phyloP scores from a whole-genome alignment of 2,797 vertebrate genomes.

The Lophotriccus pileatus region DNA sequence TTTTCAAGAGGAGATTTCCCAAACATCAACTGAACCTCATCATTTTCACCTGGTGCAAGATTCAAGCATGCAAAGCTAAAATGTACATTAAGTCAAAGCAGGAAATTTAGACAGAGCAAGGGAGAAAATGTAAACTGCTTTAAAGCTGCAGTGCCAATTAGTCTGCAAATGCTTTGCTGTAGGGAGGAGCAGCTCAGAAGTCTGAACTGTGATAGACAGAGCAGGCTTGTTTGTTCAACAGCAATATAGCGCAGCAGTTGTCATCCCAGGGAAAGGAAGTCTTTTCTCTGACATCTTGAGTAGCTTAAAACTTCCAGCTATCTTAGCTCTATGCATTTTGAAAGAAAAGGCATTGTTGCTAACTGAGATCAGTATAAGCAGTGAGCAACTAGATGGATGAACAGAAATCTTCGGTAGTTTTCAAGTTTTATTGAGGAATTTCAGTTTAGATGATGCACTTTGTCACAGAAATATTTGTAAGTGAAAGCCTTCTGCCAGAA shows the following conservation, averaged over 20 bases:
- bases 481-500: not conserved
- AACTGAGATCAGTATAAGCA: not conserved
- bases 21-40: rapidly evolving
- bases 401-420: not conserved
- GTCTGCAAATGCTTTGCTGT: not conserved
- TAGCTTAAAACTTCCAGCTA: not conserved
- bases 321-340: not conserved
- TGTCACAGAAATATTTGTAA: not conserved
- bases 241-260: not conserved
- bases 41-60: not conserved
- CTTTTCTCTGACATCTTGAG: not conserved
- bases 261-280: not conserved
- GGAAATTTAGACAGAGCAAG: not conserved
- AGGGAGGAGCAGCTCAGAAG: not conserved
- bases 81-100: rapidly evolving
- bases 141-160: not conserved
- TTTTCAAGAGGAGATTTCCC: not conserved
- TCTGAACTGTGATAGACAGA: not conserved
- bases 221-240: not conserved
- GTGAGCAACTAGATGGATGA: not conserved
- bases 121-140: not conserved
- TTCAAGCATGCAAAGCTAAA: not conserved
- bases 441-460: not conserved
- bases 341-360: not conserved
- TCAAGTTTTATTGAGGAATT: not conserved